Conservation (phyloP, 2,888 invertebrate genomes). For the Itoplectis maculator region DNA sequence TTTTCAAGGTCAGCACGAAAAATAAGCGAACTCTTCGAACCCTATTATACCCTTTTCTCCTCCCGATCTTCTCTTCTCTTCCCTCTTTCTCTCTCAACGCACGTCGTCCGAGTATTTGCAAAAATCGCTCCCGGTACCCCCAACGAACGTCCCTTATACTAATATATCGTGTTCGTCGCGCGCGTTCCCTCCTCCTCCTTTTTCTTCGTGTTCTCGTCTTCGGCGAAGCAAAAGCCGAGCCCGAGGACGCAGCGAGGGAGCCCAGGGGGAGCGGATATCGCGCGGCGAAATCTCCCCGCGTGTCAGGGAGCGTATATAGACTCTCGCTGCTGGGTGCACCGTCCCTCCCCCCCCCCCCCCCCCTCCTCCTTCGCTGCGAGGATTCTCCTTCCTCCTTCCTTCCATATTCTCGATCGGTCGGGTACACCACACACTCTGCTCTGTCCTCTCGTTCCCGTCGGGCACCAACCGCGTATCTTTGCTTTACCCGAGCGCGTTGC, state of each 20-base stretch:
- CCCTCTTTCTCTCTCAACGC: constrained; percentile 13
- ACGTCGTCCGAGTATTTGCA: constrained; percentile 39
- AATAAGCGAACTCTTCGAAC: constrained; percentile 1
- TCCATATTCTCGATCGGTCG: constrained; percentile 56
- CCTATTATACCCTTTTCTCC: constrained; percentile 21
- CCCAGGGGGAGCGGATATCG: constrained; percentile 76
- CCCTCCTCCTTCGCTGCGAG: too few species aligned
- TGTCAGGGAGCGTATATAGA: constrained; percentile 77
- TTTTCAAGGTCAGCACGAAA: constrained; percentile 24
- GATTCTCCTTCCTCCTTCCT: too few species aligned
- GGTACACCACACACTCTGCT: constrained; percentile 69
- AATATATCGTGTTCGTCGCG: constrained; percentile 73
- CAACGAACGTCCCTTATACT: constrained; percentile 67
- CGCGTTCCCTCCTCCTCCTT: constrained; percentile 36
- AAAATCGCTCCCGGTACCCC: constrained; percentile 42
- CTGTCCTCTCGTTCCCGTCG: constrained; percentile 69
- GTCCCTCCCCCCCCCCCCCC: not conserved
- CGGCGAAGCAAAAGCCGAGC: constrained; percentile 56
- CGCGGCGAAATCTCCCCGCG: constrained; percentile 79
- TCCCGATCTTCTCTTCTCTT: constrained; percentile 26
- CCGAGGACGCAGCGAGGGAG: constrained; percentile 63
- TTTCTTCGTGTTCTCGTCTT: constrained; percentile 50
- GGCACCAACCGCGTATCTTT: constrained; percentile 72
- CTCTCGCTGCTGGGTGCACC: constrained; percentile 49
- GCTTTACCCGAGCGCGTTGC: constrained; percentile 57